Percentiles rank a stretch among this genome's conserved stretches.
Conservation (phyloP, 2,888 invertebrate genomes). For the Entomobrya multifasciata region DNA sequence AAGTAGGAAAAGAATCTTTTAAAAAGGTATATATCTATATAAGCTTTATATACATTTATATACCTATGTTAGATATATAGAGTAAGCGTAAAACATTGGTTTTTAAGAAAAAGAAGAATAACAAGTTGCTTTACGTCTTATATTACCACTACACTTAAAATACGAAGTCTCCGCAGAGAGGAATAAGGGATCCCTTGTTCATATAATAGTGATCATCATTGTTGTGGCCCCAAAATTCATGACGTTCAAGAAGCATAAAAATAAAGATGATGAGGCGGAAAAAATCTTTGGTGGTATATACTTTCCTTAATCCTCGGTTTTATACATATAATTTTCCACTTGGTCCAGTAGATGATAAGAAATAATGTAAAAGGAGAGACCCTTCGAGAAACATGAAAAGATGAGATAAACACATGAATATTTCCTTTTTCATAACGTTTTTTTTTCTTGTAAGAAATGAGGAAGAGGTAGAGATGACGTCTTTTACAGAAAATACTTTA, state of each 20-base stretch:
- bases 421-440: constrained; percentile 55
- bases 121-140: constrained; percentile 58
- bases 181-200: constrained; percentile 28
- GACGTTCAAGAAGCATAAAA: constrained; percentile 32
- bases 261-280: constrained; percentile 69
- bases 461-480: constrained; percentile 17
- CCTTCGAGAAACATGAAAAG: constrained; percentile 15
- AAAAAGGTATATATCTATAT: constrained; percentile 2
- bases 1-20: constrained; percentile 38
- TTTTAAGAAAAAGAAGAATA: constrained; percentile 43
- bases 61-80: neutral
- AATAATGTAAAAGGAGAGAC: neutral
- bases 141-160: neutral
- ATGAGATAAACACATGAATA: constrained; percentile 24
- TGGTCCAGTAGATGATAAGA: neutral
- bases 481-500: constrained; percentile 62
- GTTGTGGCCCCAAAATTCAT: constrained; percentile 63
- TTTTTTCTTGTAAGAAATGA: constrained; percentile 25
- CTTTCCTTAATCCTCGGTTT: constrained; percentile 53
- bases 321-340: constrained; percentile 57
- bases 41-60: neutral
- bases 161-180: constrained; percentile 53
- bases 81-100: neutral
- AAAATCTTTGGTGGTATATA: constrained; percentile 67
- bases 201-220: constrained; percentile 28